A percentile compares a stretch with the other conserved stretches of the same genome.
Conservation (phyloP, 2,797 vertebrate species). For the Takifugu ocellatus region DNA sequence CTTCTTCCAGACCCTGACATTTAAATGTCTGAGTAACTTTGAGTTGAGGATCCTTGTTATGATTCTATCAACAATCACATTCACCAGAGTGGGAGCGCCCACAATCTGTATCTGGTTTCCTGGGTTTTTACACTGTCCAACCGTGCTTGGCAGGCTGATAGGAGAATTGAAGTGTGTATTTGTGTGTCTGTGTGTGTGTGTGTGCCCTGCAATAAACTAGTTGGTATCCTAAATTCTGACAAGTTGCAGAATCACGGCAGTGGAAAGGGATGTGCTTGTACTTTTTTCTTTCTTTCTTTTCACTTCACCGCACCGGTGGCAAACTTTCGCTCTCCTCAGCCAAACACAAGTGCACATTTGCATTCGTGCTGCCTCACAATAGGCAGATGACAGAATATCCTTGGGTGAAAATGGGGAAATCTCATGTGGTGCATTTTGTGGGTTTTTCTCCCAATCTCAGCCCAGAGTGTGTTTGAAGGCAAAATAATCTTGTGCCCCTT, state of each 20-base stretch:
- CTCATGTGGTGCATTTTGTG: slow-evolving; percentile 24
- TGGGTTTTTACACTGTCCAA: no score
- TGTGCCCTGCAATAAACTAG: no score
- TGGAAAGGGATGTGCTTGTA: slow-evolving; percentile 2
- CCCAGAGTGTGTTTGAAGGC: slow-evolving; percentile 20
- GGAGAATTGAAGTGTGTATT: no score
- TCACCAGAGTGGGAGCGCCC: slow-evolving; percentile 19
- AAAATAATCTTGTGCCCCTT: slow-evolving; percentile 23
- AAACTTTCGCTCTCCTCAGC: slow-evolving; percentile 40
- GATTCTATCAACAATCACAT: slow-evolving; percentile 29
- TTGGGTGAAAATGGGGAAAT: slow-evolving; percentile 29
- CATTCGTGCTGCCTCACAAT: slow-evolving; percentile 26
- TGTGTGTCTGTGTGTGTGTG: no score
- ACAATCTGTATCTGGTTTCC: neutral
- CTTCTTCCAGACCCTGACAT: slow-evolving; percentile 50
- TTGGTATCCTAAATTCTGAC: no score
- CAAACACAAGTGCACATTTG: slow-evolving; percentile 18
- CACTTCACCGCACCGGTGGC: slow-evolving; percentile 38
- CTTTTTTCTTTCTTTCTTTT: slow-evolving; percentile 13
- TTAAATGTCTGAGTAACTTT: slow-evolving; percentile 33
- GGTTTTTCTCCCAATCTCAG: slow-evolving; percentile 16
- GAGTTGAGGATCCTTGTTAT: slow-evolving; percentile 18
- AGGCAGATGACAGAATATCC: slow-evolving; percentile 27
- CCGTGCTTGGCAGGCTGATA: no score
- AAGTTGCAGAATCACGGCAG: neutral